A percentile compares a stretch with the other conserved stretches of the same genome.
These are phyloP conservation scores for Oxystoma pomonae DNA, from an alignment of 2,888 invertebrate species.

Conservation along the genomic window DNA sequence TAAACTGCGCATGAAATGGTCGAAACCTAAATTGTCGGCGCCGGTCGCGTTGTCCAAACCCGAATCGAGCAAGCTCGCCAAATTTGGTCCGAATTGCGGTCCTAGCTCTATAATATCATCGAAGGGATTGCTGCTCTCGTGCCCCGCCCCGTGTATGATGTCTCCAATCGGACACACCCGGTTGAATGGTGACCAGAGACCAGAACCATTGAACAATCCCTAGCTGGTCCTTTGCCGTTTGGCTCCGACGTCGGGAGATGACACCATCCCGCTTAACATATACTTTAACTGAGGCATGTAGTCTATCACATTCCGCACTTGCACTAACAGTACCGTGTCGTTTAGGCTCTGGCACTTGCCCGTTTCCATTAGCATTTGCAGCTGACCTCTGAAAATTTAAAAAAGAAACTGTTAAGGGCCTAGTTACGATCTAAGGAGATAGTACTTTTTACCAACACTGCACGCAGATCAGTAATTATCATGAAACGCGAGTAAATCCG, in stretches of 20 bases:
- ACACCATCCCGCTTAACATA: constrained; percentile 60
- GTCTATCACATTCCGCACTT: constrained; percentile 77
- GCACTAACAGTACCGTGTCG: constrained; percentile 74
- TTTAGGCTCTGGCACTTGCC: constrained; percentile 68
- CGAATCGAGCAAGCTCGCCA: not conserved
- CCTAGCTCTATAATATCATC: not conserved
- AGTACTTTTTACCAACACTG: no score
- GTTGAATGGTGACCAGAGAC: not conserved
- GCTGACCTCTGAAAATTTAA: constrained; percentile 56
- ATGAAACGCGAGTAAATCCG: no score
- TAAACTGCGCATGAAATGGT: not conserved
- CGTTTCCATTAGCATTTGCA: constrained; percentile 70
- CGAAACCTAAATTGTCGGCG: not conserved
- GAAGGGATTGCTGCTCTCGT: not conserved
- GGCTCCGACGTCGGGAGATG: constrained; percentile 40
- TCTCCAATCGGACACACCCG: not conserved
- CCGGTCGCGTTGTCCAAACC: not conserved
- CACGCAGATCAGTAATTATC: no score
- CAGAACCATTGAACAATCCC: constrained; percentile 49
- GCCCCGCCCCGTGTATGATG: not conserved
- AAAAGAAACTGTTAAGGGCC: no score
- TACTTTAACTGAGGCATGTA: constrained; percentile 86
- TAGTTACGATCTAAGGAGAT: no score
- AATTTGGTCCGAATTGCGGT: not conserved
- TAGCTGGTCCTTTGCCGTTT: constrained; percentile 59